Evolutionary conservation across 1,140 invertebrate genomes (phyloP).

Genomic region (Brachionus plicatilis): DNA sequence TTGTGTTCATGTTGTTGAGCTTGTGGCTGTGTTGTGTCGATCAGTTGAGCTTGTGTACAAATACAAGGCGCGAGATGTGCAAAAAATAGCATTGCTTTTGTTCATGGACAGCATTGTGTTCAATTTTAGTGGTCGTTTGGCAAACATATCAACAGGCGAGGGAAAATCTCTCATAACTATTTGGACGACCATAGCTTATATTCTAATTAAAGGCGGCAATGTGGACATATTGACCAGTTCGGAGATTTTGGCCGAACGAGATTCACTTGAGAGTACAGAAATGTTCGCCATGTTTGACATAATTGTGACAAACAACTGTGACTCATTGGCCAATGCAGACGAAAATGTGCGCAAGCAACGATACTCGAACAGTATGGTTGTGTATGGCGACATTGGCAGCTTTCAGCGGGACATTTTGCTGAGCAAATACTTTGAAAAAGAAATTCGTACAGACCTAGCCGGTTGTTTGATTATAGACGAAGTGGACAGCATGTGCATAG

Average conservation of each 20-base stretch:
- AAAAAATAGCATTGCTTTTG: neutral
- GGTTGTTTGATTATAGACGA: neutral
- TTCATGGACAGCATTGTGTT: neutral
- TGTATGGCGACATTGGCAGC: neutral
- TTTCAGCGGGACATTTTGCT: constrained; percentile 4
- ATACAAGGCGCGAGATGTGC: neutral
- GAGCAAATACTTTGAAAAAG: neutral
- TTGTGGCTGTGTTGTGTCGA: neutral
- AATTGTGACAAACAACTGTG: neutral
- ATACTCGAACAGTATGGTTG: neutral
- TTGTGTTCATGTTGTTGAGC: neutral
- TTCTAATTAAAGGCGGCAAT: neutral
- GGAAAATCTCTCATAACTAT: neutral
- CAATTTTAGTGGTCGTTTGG: neutral
- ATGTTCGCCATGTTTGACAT: neutral
- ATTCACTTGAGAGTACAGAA: neutral
- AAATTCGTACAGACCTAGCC: neutral
- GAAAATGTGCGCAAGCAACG: neutral
- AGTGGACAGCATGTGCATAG: constrained; percentile 16
- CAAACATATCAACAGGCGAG: constrained; percentile 4
- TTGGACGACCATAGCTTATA: neutral
- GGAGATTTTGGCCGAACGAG: neutral
- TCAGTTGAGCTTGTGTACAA: neutral
- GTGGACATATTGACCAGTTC: constrained; percentile 22
- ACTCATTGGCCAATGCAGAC: neutral